Base-by-base conservation (phyloP, 2,113 vertebrate genomes). In the Hyla sarda region DNA sequence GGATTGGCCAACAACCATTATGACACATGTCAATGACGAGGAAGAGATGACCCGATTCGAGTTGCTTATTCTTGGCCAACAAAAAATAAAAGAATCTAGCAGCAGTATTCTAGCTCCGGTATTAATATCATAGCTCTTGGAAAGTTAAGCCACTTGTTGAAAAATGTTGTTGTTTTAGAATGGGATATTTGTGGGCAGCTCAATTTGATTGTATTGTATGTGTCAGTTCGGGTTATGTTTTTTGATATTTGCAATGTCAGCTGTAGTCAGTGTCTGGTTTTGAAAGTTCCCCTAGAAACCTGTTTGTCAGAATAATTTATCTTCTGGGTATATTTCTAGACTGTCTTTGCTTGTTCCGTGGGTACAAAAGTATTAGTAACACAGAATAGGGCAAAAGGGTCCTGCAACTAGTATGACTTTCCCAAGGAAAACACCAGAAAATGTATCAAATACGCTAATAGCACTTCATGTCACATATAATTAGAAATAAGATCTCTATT, bases 221-320 rank as follows among this genome's bases (percentile, higher is more conserved):
- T 41, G 45, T 69, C 60, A 82, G 45, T 23, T 48, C 37, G 21
- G 41, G 13, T 81, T 69, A 48, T 50, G 17, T 30, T 50, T 82
- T 82, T 82, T n/a, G 69, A 69, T 82, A 69, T 69, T 67, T 47
- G 48, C 25, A 82, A 50, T 67, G 47, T 69, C 28, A 69, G 16
- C 45, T 19, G n/a, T 28, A 82, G 62, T 82, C 41, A 82, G 45
- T 69, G 56, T 62, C 56, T 58, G 32, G 52, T n/a, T 8, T 60
- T 23, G 11, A 7, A 45, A 34, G 56, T 81, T 45, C 34, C 78
- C 37, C 37, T 45, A 81, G 75, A 54, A 77, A 77, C 34, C 56
- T 62, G 30, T 34, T 19, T 69, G 80, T 82, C 80, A 52, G 11
- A 69, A 82, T 82, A 65, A 82, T 82, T 69, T 82, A 69, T 67